Conservation (phyloP, 2,797 vertebrate species). For the Saxicola maurus region DNA sequence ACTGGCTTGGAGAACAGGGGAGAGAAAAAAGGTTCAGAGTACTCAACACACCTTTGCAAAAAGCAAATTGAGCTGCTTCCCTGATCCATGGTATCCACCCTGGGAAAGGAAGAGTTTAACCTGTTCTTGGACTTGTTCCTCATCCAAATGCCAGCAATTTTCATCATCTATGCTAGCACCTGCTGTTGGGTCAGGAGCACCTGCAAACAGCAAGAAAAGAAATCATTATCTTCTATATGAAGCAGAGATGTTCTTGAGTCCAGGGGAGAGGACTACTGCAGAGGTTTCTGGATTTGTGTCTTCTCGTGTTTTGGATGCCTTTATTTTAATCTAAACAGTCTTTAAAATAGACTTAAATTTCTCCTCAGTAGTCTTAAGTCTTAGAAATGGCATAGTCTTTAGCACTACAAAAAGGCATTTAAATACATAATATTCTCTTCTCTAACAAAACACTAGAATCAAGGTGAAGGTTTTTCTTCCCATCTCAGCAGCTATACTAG, state of each 20-base stretch:
- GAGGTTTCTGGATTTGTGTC: neutral
- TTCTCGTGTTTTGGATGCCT: neutral
- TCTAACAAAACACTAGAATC: neutral
- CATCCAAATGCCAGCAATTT: slow-evolving; percentile 96
- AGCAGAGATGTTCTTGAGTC: neutral
- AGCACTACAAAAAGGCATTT: neutral
- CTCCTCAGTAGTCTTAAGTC: neutral
- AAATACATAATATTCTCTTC: neutral
- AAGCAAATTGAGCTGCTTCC: slow-evolving; percentile 93
- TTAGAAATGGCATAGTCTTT: neutral
- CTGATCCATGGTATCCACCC: slow-evolving; percentile 93
- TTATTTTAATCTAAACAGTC: neutral
- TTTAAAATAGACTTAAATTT: neutral
- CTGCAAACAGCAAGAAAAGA: slow-evolving; percentile 66
- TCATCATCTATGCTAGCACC: slow-evolving; percentile 95
- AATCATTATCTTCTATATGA: neutral
- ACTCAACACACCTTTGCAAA: slow-evolving; percentile 86
- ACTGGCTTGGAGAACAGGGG: neutral
- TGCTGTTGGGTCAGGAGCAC: slow-evolving; percentile 93
- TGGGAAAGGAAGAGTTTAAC: slow-evolving; percentile 95
- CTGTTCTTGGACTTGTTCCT: slow-evolving; percentile 95
- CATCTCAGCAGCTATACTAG: neutral
- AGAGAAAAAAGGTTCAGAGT: neutral
- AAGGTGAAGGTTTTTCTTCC: neutral
- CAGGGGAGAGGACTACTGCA: neutral